Evolutionary conservation across 2,113 vertebrate genomes (phyloP).

Genomic region (Amblyornis subalaris): DNA sequence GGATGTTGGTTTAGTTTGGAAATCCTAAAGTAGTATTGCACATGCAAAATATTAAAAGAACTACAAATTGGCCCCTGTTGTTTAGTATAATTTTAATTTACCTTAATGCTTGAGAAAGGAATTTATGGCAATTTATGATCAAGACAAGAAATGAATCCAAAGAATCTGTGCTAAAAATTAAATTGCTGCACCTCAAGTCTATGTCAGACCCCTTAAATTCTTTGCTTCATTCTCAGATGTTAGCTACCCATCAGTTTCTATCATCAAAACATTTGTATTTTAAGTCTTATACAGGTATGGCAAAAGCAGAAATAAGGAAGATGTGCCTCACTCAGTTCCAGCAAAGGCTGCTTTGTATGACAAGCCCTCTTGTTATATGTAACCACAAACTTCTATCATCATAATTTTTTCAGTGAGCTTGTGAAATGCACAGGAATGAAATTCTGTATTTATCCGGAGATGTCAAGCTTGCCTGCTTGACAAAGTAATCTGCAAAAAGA

Average conservation of each 20-base stretch:
- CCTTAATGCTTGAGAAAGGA: neutral
- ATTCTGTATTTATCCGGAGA: neutral
- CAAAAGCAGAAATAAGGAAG: neutral
- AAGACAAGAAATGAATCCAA: neutral
- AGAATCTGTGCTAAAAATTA: neutral
- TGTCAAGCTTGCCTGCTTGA: neutral
- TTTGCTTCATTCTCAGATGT: neutral
- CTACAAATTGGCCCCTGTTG: fast-evolving
- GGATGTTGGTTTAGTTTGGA: neutral
- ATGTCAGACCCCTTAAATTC: neutral
- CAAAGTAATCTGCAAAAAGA: neutral
- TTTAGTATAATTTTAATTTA: neutral
- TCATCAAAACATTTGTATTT: neutral
- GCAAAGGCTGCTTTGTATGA: neutral
- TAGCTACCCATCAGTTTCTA: neutral
- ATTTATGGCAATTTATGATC: neutral
- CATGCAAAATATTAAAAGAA: neutral
- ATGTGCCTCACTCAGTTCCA: neutral
- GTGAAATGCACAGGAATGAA: neutral
- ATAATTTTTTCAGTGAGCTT: neutral
- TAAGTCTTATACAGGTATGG: neutral
- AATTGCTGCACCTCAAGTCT: neutral
- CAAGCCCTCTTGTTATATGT: neutral
- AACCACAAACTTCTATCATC: neutral
- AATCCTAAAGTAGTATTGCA: neutral